Percentiles rank a stretch among this genome's conserved stretches.
phyloP scores from a whole-genome alignment of 2,797 vertebrate genomes.

The Mallotus villosus region DNA sequence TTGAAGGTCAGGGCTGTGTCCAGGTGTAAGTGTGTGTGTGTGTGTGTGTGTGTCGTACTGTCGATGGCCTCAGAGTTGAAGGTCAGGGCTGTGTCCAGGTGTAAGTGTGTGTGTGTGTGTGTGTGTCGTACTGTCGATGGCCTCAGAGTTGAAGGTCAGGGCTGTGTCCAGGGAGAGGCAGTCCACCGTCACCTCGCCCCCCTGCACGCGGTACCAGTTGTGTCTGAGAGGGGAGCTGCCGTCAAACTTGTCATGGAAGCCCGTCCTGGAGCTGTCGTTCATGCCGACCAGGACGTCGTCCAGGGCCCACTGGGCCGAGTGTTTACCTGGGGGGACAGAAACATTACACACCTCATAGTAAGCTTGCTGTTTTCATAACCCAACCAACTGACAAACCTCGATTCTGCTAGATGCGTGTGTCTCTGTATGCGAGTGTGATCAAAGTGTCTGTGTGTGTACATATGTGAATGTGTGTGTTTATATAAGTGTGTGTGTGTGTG shows the following conservation, averaged over 20 bases:
- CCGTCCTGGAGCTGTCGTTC: constrained; percentile 95
- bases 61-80: constrained; percentile 89
- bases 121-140: constrained; percentile 77
- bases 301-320: constrained; percentile 95
- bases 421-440: background rate
- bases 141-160: constrained; percentile 88
- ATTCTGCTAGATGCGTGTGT: background rate
- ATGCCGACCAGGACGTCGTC: constrained; percentile 95
- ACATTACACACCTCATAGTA: too few species aligned
- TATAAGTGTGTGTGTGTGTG: background rate
- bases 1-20: constrained; percentile 91
- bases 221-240: constrained; percentile 86
- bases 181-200: constrained; percentile 92
- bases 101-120: constrained; percentile 3
- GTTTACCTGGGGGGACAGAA: constrained; percentile 79
- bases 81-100: constrained; percentile 89
- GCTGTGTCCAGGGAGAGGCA: constrained; percentile 93
- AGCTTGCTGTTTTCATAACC: too few species aligned
- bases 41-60: constrained; percentile 64
- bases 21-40: constrained; percentile 59
- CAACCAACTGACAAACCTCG: too few species aligned
- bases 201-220: constrained; percentile 97
- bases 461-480: background rate
- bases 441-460: background rate
- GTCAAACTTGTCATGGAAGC: constrained; percentile 96